These are phyloP conservation scores for Dromius quadrimaculatus DNA, from an alignment of 2,888 invertebrate species.

Conservation along the genomic window DNA sequence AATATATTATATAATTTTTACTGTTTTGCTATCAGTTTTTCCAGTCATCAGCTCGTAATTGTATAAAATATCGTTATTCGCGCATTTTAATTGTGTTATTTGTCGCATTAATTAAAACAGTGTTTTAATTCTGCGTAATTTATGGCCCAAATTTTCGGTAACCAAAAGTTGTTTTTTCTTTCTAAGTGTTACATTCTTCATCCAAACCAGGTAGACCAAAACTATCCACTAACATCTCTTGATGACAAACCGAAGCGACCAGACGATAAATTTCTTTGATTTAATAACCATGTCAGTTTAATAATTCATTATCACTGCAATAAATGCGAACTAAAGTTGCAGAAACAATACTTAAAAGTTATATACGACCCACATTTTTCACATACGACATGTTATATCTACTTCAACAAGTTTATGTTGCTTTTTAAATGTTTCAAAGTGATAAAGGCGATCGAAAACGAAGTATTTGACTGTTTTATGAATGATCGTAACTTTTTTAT, in stretches of 20 bases:
- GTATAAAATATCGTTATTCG: no score
- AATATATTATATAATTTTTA: no score
- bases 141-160: not conserved
- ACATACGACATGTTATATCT: conserved; percentile 20
- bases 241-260: conserved; percentile 10
- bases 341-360: conserved; percentile 36
- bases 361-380: conserved; percentile 31
- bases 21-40: no score
- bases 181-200: not conserved
- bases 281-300: conserved; percentile 20
- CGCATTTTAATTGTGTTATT: no score
- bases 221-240: not conserved
- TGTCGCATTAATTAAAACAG: no score
- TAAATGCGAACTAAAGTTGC: conserved; percentile 18
- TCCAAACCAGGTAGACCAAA: conserved; percentile 5
- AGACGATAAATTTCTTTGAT: conserved; percentile 25
- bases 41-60: no score
- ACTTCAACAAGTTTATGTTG: conserved; percentile 28
- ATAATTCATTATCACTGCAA: conserved; percentile 31
- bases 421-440: conserved; percentile 10
- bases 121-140: not conserved
- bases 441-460: conserved; percentile 17
- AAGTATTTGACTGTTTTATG: conserved; percentile 9
- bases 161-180: not conserved
- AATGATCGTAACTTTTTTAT: conserved; percentile 18